Conservation (phyloP, 2,888 invertebrate genomes). For the Rhabditoides inermis region DNA sequence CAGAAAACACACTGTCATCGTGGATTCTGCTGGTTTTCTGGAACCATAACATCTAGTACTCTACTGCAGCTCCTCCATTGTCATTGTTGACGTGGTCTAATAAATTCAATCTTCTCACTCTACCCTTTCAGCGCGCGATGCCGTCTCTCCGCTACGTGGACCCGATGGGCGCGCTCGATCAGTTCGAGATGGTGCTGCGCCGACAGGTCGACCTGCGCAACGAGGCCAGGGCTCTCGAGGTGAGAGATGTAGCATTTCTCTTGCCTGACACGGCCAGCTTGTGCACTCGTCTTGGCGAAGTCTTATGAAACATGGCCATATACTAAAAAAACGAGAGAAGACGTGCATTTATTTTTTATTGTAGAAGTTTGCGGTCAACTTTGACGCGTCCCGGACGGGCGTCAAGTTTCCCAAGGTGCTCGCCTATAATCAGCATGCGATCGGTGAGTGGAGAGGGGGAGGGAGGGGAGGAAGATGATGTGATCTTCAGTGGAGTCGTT, state of each 20-base stretch:
- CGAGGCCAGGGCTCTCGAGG: slow-evolving; percentile 54
- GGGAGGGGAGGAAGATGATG: no score
- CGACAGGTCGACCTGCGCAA: slow-evolving; percentile 55
- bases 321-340: no score
- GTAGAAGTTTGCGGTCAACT: slow-evolving; percentile 55
- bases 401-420: slow-evolving; percentile 56
- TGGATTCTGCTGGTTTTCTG: no score
- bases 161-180: slow-evolving; percentile 55
- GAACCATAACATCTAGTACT: no score
- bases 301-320: no score
- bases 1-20: no score
- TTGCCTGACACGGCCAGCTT: no score
- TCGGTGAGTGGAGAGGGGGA: slow-evolving; percentile 57
- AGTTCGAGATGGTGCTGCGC: slow-evolving; percentile 56
- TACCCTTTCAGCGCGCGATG: no score
- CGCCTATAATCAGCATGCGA: slow-evolving; percentile 53
- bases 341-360: not conserved
- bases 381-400: slow-evolving; percentile 43
- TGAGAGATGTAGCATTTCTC: not conserved
- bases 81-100: no score
- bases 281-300: no score
- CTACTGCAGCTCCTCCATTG: no score
- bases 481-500: slow-evolving; percentile 59
- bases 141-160: slow-evolving; percentile 55
- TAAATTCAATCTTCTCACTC: no score